Conservation (phyloP, 92 coral and sea anemone genomes). For the Porites divaricata region DNA sequence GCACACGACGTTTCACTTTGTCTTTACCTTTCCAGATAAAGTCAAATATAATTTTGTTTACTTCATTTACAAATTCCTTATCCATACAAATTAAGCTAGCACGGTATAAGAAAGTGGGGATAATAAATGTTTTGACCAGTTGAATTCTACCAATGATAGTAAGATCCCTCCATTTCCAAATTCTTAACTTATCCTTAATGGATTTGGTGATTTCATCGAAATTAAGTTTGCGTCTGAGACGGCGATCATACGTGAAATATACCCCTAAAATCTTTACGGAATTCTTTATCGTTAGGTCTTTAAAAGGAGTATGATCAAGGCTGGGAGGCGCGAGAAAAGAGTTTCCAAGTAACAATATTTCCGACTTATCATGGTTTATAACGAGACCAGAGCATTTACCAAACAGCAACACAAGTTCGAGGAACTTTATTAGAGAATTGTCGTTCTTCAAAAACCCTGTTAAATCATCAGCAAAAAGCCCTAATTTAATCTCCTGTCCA, state of each 20-base stretch:
- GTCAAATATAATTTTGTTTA: constrained; percentile 17
- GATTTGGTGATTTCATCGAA: neutral
- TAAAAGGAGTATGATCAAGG: neutral
- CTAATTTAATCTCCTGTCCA: constrained; percentile 1
- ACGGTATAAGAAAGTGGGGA: constrained; percentile 20
- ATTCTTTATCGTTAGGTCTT: constrained; percentile 4
- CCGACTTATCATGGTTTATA: constrained; percentile 1
- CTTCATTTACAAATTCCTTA: constrained; percentile 10
- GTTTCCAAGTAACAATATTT: neutral
- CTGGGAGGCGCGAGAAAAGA: neutral
- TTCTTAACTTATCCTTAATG: constrained; percentile 8
- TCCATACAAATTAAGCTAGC: constrained; percentile 13
- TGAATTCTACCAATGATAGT: constrained; percentile 36
- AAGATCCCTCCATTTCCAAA: constrained; percentile 35
- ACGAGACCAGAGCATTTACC: neutral
- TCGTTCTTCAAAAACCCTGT: neutral
- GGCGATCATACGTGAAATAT: constrained; percentile 22
- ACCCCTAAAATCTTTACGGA: constrained; percentile 5
- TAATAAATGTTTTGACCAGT: constrained; percentile 23
- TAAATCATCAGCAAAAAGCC: constrained; percentile 18
- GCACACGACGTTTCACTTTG: constrained; percentile 6
- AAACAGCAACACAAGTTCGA: neutral
- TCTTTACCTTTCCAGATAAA: constrained; percentile 34
- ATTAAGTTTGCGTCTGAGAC: constrained; percentile 5
- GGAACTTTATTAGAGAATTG: neutral